Evolutionary conservation across 2,797 vertebrate genomes (phyloP).

Genomic region (Helostoma temminkii): DNA sequence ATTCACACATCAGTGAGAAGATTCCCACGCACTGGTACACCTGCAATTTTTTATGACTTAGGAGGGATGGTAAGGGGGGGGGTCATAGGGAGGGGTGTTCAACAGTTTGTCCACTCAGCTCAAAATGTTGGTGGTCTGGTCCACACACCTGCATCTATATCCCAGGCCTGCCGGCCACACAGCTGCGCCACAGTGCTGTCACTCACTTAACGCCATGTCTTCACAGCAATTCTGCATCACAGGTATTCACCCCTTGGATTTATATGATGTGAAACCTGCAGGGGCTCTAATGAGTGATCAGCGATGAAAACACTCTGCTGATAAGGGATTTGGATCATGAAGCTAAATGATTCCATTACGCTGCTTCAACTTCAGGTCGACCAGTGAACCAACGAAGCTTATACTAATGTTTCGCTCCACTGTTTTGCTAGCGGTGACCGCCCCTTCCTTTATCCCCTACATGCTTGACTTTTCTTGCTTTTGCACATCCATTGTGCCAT

Average conservation of each 20-base stretch:
- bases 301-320: slow-evolving; percentile 57
- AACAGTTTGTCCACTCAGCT: slow-evolving; percentile 58
- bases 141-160: slow-evolving; percentile 70
- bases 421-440: slow-evolving; percentile 44
- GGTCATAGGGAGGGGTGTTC: slow-evolving; percentile 56
- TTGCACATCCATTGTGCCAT: slow-evolving; percentile 25
- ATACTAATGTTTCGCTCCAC: slow-evolving; percentile 57
- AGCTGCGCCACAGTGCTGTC: slow-evolving; percentile 73
- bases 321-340: slow-evolving; percentile 58
- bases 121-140: slow-evolving; percentile 69
- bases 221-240: slow-evolving; percentile 61
- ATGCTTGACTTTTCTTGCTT: slow-evolving; percentile 26
- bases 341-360: slow-evolving; percentile 26
- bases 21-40: slow-evolving; percentile 58
- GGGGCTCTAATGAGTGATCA: slow-evolving; percentile 55
- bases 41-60: slow-evolving; percentile 72
- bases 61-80: slow-evolving; percentile 2
- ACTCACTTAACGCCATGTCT: slow-evolving; percentile 75
- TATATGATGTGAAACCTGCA: slow-evolving; percentile 49
- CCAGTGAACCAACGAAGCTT: slow-evolving; percentile 58
- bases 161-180: slow-evolving; percentile 50
- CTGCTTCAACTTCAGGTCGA: slow-evolving; percentile 28
- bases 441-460: slow-evolving; percentile 8
- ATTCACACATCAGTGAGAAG: slow-evolving; percentile 51
- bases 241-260: slow-evolving; percentile 52